phyloP scores from a whole-genome alignment of 2,113 vertebrate species.

The Dicerorhinus sumatrensis region DNA sequence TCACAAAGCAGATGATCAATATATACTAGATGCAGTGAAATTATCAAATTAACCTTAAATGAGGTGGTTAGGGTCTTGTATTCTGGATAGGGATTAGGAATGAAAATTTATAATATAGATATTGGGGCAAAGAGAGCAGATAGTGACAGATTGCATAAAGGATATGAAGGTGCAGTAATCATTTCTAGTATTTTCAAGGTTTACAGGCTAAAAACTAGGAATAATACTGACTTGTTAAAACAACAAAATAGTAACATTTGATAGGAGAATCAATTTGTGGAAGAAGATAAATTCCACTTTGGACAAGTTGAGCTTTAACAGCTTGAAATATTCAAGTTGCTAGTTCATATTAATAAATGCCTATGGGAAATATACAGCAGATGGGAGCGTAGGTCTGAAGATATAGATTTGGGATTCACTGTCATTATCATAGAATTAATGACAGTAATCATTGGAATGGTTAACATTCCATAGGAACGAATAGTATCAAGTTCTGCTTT shows the following conservation, averaged over 20 bases:
- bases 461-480: not conserved
- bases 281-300: slow-evolving; percentile 1
- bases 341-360: slow-evolving; percentile 10
- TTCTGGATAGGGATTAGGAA: not conserved
- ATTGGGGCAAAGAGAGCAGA: not conserved
- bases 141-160: not conserved
- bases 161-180: not conserved
- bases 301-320: not conserved
- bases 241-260: not conserved
- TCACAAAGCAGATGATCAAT: not conserved
- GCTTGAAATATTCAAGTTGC: slow-evolving; percentile 11
- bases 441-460: not conserved
- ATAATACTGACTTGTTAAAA: not conserved
- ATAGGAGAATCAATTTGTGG: not conserved
- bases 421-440: not conserved
- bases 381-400: not conserved
- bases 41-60: not conserved
- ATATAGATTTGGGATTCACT: not conserved
- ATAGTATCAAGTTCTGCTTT: not conserved
- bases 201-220: not conserved
- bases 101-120: not conserved
- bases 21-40: not conserved
- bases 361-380: not conserved
- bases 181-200: not conserved
- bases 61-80: not conserved